Conservation (phyloP, 2,797 vertebrate species). For the Cichlasoma orientale region DNA sequence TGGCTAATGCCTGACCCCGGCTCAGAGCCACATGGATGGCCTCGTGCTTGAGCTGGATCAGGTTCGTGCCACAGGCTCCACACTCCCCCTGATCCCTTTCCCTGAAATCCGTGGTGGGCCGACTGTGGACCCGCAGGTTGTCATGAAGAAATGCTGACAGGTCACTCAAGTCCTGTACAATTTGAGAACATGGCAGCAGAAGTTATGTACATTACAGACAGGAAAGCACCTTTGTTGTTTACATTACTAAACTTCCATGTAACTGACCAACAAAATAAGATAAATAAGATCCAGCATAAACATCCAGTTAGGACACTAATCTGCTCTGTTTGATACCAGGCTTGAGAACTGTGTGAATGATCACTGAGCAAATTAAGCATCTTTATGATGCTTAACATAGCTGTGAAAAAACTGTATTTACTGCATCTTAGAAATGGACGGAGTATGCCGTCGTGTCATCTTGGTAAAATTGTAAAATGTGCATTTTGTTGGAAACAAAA, state of each 20-base stretch:
- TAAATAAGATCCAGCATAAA: background rate
- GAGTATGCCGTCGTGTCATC: background rate
- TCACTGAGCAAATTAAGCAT: constrained; percentile 3
- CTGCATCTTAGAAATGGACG: background rate
- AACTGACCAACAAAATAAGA: background rate
- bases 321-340: constrained; percentile 27
- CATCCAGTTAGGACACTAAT: background rate
- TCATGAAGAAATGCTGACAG: constrained; percentile 88
- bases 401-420: background rate
- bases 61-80: constrained; percentile 87
- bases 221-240: background rate
- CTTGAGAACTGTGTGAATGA: constrained; percentile 22
- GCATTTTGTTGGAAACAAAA: background rate
- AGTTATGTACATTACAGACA: background rate
- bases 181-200: constrained; percentile 14
- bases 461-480: background rate
- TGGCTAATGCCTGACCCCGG: constrained; percentile 82
- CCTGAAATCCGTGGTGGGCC: constrained; percentile 83
- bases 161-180: constrained; percentile 84
- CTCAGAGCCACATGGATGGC: constrained; percentile 92
- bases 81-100: constrained; percentile 86
- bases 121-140: constrained; percentile 89
- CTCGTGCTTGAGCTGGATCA: constrained; percentile 94
- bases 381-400: background rate
- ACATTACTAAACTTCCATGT: too few species aligned